Base-by-base conservation (phyloP, 2,113 vertebrate species). In the Lepisosteus oculatus region DNA sequence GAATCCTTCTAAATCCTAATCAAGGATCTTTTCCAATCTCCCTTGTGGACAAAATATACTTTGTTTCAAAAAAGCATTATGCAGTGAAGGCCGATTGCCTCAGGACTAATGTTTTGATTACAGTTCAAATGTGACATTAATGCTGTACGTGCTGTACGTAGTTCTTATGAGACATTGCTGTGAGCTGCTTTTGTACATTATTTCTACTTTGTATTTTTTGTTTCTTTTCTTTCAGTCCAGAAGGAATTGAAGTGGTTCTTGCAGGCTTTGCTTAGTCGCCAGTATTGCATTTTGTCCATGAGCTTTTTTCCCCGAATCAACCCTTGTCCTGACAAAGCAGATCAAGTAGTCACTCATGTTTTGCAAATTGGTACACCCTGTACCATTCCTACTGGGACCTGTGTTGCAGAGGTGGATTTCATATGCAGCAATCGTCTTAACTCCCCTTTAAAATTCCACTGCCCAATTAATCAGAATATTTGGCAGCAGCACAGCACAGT, bases 381-480 rank as follows among this genome's bases (percentile, higher is more conserved):
- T 45, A 43, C 64, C 12, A 11, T 65, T 44, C 64, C 64, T 44
- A 44, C 64, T 15, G 12, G n/a, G 13, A 59, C 9, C 4, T 6
- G 9, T 44, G 42, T 63, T 44, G 11, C 64, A 14, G 42, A 6
- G 42, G 12, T 3, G 64, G 42, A 65, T 43, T 65, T 65, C 13
- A 59, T 2, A 51, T 4, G 3, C n/a, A 44, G 64, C 42, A 65
- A 65, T 43, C 64, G 43, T 44, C 64, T 65, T 65, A 65, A 65
- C 64, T 65, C 42, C 64, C 64, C 44, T 65, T 65, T 65, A 43
- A 65, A 65, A 65, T 44, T 44, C 64, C 64, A 65, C 64, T 44
- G 11, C 64, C 62, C 64, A 65, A 65, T 65, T 65, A 65, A 65
- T 65, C 42, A 44, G 3, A 3, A 44, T 43, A 44, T 65, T 65